Evolutionary conservation across 1,140 invertebrate species (phyloP).

Genomic region (Leptinotarsa lineolata): DNA sequence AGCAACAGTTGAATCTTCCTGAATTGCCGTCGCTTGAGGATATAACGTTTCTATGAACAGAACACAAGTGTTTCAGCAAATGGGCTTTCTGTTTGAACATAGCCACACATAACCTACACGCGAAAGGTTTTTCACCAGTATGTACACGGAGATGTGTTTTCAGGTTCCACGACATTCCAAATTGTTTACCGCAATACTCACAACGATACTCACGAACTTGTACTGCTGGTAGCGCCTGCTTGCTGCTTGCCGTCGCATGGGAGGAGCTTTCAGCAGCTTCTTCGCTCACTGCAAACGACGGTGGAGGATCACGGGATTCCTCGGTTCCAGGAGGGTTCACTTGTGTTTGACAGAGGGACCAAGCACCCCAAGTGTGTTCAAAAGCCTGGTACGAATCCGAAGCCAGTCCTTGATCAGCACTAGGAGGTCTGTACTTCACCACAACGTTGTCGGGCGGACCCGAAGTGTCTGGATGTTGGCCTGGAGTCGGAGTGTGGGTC

Average conservation of each 20-base stretch:
- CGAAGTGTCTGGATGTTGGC: slow-evolving; percentile 55
- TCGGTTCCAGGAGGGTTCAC: slow-evolving; percentile 58
- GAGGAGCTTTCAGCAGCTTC: slow-evolving; percentile 60
- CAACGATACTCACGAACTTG: slow-evolving; percentile 81
- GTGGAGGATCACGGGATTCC: slow-evolving; percentile 58
- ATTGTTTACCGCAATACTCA: slow-evolving; percentile 86
- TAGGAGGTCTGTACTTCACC: slow-evolving; percentile 70
- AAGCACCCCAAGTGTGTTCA: slow-evolving; percentile 67
- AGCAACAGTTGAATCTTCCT: slow-evolving; percentile 79
- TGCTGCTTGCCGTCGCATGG: slow-evolving; percentile 58
- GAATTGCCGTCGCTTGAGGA: slow-evolving; percentile 72
- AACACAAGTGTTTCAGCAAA: slow-evolving; percentile 81
- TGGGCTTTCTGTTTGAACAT: slow-evolving; percentile 91
- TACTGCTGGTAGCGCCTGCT: slow-evolving; percentile 57
- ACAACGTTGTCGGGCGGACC: slow-evolving; percentile 62
- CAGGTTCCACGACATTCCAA: slow-evolving; percentile 87
- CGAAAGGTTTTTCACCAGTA: slow-evolving; percentile 85
- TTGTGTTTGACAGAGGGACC: slow-evolving; percentile 68
- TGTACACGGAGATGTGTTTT: slow-evolving; percentile 84
- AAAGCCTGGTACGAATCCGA: slow-evolving; percentile 54
- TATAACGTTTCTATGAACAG: slow-evolving; percentile 83
- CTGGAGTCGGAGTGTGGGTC: slow-evolving; percentile 60
- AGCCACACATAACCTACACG: slow-evolving; percentile 81
- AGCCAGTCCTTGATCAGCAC: slow-evolving; percentile 64
- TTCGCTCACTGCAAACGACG: slow-evolving; percentile 52